These are phyloP conservation scores for Acanthopleura granulata DNA, from an alignment of 2,888 invertebrate species.

Conservation along the genomic window DNA sequence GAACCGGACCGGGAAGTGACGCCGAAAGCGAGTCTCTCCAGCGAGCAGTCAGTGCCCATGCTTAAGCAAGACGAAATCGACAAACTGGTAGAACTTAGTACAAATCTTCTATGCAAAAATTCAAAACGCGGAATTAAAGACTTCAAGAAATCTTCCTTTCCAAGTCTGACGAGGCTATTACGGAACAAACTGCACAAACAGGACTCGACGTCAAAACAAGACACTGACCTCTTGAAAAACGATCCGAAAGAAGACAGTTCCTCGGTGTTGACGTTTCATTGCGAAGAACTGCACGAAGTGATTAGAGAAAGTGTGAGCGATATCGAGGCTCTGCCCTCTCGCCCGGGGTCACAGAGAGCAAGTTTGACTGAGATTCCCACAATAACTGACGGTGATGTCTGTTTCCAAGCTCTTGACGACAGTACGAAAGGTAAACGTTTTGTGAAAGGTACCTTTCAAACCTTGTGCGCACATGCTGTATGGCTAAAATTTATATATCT, in stretches of 20 bases:
- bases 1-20: background rate
- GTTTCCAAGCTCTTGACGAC: background rate
- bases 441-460: no score
- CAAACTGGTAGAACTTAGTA: constrained; percentile 9
- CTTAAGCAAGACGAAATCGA: constrained; percentile 10
- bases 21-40: background rate
- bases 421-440: background rate
- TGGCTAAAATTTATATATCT: no score
- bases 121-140: constrained; percentile 11
- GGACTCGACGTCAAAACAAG: background rate
- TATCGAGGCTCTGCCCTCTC: constrained; percentile 6
- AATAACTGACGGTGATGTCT: background rate
- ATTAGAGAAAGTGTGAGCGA: background rate
- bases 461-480: no score
- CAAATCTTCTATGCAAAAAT: constrained; percentile 6
- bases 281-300: constrained; percentile 11
- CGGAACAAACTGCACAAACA: background rate
- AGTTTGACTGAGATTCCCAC: constrained; percentile 1
- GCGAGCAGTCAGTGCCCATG: constrained; percentile 6
- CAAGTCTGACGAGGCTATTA: background rate
- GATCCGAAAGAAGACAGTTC: background rate
- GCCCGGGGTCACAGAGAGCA: background rate
- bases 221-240: background rate
- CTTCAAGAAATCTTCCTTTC: constrained; percentile 2
- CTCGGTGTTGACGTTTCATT: constrained; percentile 1